Percentiles rank a stretch among this genome's conserved stretches.
Conservation (phyloP, 2,888 invertebrate genomes). For the Polymixis lichenea region DNA sequence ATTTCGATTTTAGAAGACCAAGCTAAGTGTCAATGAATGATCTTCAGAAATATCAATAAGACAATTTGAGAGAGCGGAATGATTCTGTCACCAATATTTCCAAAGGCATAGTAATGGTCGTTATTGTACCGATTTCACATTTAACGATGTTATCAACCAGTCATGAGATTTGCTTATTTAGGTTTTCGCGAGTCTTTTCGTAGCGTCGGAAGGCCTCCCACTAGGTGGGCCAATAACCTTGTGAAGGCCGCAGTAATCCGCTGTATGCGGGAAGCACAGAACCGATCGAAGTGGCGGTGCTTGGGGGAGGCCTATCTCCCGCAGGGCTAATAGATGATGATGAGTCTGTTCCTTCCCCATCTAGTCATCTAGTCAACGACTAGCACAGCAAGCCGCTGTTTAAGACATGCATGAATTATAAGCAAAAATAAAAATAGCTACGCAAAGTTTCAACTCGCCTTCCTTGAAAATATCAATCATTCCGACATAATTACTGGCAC, state of each 20-base stretch:
- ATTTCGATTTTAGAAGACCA: neutral
- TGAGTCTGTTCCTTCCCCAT: neutral
- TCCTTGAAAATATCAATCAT: constrained; percentile 65
- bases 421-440: constrained; percentile 52
- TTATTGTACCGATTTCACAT: neutral
- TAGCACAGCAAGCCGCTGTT: neutral
- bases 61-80: neutral
- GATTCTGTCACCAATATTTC: neutral
- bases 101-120: neutral
- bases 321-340: too few relatives aligned
- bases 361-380: neutral
- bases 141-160: neutral
- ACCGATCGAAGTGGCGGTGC: too few relatives aligned
- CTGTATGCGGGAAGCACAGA: too few relatives aligned
- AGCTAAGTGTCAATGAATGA: neutral
- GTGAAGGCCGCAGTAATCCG: too few relatives aligned
- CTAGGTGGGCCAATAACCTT: too few relatives aligned
- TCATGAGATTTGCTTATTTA: neutral
- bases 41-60: neutral
- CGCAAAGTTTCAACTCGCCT: constrained; percentile 57
- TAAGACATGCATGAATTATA: constrained; percentile 48
- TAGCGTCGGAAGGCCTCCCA: too few relatives aligned
- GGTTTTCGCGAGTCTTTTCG: neutral
- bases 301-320: too few relatives aligned
- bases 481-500: constrained; percentile 56